Base-by-base conservation (phyloP, 92 coral and sea anemone species). In the Chrysogorgia sp. region DNA sequence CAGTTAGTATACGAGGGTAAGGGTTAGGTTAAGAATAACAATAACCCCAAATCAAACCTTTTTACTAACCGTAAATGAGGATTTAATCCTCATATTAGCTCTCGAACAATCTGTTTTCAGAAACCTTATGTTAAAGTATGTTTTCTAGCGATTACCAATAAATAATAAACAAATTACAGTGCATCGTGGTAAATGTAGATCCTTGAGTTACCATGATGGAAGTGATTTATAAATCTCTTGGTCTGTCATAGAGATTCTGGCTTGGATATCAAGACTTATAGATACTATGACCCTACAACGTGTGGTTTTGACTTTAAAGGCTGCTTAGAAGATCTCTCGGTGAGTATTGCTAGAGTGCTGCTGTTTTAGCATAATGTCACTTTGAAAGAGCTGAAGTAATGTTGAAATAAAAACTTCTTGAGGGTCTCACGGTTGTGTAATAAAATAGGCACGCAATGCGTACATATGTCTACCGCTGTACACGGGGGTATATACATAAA, bases 251-350 rank as follows among this genome's bases (percentile, higher is more conserved):
- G 98, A 63, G 82, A 87, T 81, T 75, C 97, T 26, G 96, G 97
- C 7, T 80, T 94, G 58, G 83, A 87, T 33, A 74, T 86, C 14
- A 84, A 90, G 47, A 91, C 86, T 6, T 94, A 94, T 80, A 89
- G 96, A 3, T 94, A 94, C 77, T 94, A 89, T 75, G 94, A 91
- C 66, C 90, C 98, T n/a, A 79, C 63, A 24, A 94, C 98, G 2
- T 92, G 96, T 83, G 98, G 98, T 78, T 91, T 94, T 81, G 98
- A 94, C 58, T 94, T 89, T 58, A 56, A 86, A 49, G 98, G 98
- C 9, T 94, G 98, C 55, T 28, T 94, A 65, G 96, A 94, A 59
- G 98, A 96, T 66, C 82, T 96, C 23, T 65, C 92, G 26, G 98
- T 96, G 83, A 81, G 93, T 85, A 20, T 21, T 58, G 8, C 64